These are phyloP conservation scores for Urocolius indicus DNA, from an alignment of 2,113 vertebrate genomes.

Conservation along the genomic window DNA sequence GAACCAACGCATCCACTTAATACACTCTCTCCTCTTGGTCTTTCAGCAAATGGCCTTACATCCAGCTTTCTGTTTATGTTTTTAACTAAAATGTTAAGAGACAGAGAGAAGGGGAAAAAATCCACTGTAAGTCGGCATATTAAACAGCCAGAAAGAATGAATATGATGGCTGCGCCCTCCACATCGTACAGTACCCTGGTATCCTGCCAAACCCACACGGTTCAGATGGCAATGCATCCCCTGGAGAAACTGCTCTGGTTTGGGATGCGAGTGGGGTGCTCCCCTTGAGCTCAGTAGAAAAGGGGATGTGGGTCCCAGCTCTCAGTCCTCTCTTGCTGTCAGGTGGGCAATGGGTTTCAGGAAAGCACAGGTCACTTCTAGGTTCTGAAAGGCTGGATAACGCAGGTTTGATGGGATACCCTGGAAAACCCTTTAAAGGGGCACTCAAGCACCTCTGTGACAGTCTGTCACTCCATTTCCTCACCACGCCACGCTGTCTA, in stretches of 20 bases:
- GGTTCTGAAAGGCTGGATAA: background rate
- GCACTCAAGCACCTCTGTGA: background rate
- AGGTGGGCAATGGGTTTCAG: background rate
- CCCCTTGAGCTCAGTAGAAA: background rate
- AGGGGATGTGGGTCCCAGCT: background rate
- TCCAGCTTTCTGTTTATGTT: background rate
- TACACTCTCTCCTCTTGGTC: background rate
- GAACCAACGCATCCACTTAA: background rate
- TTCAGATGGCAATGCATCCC: background rate
- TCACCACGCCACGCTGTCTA: background rate
- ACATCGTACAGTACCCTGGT: background rate
- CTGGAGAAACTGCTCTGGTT: background rate
- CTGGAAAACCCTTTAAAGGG: background rate
- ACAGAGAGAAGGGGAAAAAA: rapidly evolving
- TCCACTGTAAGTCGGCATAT: background rate
- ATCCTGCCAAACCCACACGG: background rate
- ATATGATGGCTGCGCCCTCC: background rate
- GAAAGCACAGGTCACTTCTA: background rate
- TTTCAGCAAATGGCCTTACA: background rate
- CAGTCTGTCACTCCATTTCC: background rate
- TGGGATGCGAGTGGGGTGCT: background rate
- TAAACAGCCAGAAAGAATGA: background rate
- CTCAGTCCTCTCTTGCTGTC: background rate
- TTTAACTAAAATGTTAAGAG: background rate
- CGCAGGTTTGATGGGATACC: background rate